Evolutionary conservation across 2,888 invertebrate genomes (phyloP).

Genomic region (Andrena fulva): DNA sequence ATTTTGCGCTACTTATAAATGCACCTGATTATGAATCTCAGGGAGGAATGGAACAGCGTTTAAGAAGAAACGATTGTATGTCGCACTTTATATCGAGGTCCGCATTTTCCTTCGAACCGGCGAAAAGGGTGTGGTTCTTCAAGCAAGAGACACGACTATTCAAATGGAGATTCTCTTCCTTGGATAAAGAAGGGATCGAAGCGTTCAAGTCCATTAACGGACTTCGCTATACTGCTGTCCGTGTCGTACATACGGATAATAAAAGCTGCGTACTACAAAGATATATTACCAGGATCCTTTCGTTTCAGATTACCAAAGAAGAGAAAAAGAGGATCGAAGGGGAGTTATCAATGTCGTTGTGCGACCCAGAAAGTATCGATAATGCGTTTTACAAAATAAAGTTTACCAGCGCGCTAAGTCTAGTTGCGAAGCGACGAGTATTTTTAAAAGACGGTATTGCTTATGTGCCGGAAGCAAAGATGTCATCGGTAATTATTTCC

Average conservation of each 20-base stretch:
- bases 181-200: slow-evolving; percentile 88
- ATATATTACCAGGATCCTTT: slow-evolving; percentile 14
- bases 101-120: slow-evolving; percentile 95
- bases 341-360: slow-evolving; percentile 85
- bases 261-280: not conserved
- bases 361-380: slow-evolving; percentile 86
- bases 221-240: slow-evolving; percentile 87
- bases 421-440: slow-evolving; percentile 92
- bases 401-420: slow-evolving; percentile 93
- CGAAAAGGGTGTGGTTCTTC: slow-evolving; percentile 95
- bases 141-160: slow-evolving; percentile 96
- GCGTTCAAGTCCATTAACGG: slow-evolving; percentile 89
- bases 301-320: slow-evolving; percentile 87
- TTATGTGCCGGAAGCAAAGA: slow-evolving; percentile 93
- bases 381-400: slow-evolving; percentile 91
- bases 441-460: slow-evolving; percentile 93
- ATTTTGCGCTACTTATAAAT: slow-evolving; percentile 85
- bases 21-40: slow-evolving; percentile 85
- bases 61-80: slow-evolving; percentile 92
- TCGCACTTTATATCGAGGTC: slow-evolving; percentile 97
- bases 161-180: slow-evolving; percentile 89
- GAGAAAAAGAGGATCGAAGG: slow-evolving; percentile 88
- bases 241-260: slow-evolving; percentile 40
- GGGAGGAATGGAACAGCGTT: slow-evolving; percentile 87
- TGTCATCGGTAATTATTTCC: slow-evolving; percentile 92